Base-by-base conservation (phyloP, 1,140 invertebrate species). In the Sycophila sp. region DNA sequence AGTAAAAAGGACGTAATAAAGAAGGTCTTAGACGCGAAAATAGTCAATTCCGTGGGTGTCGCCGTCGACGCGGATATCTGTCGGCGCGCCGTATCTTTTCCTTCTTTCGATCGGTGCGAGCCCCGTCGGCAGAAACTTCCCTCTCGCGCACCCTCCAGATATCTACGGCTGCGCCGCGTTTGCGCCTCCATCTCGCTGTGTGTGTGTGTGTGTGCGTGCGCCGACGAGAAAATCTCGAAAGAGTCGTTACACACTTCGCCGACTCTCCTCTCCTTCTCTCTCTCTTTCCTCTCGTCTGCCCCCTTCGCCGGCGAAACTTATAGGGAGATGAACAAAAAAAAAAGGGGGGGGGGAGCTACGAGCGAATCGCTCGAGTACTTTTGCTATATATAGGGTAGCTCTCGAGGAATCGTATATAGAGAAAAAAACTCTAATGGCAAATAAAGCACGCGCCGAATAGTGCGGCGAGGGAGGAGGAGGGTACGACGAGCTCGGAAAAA, bases 371-470 rank as follows among this genome's bases (percentile, higher is more conserved):
- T 58, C 34, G 30, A 22, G 32, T 32, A 30, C 51, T 55, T 55
- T 22, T 1, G 4, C 6, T 45, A 45, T 45, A 22, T 47, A 5
- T 47, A 4, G 19, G 24, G 19, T 5, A 22, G 17, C 17, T 47
- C 19, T 47, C 42, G 42, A 22, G 19, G 13, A 47, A 17, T 45
- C 42, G 19, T 45, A 45, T 19, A 45, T 45, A 45, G 17, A 17
- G 55, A 19, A 58, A 58, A 58, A 38, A 28, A 5, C 24, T 55
- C 51, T 58, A 58, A 58, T 58, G 55, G 55, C 10, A 22, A 58
- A 58, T 58, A 58, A 58, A 58, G 34, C 32, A 55, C 28, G 24
- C 49, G 49, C 15, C 19, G 22, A 13, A 51, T 51, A 28, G 49
- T 10, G 15, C n/a, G n/a, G n/a, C 24, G 0, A 55, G 51, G n/a